Percentiles rank a stretch among this genome's conserved stretches.
Conservation (phyloP, 2,888 invertebrate genomes). For the Cacoxenus indagator region DNA sequence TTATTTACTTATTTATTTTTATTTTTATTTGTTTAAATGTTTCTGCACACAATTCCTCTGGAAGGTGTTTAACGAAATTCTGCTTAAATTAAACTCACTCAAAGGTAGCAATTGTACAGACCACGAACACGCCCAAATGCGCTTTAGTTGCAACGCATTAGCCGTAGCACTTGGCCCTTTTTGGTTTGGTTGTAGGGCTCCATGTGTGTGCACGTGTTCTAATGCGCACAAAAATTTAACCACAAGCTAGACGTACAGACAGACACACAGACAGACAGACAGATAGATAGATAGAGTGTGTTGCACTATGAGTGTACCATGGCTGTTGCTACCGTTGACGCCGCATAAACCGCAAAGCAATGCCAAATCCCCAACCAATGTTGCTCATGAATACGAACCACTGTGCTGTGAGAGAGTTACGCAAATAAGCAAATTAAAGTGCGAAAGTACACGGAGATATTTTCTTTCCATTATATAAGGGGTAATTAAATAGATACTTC, state of each 20-base stretch:
- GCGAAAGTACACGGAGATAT: neutral
- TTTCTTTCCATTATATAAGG: neutral
- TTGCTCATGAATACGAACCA: neutral
- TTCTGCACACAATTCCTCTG: neutral
- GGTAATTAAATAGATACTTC: too few species aligned
- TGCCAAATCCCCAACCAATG: neutral
- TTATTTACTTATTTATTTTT: neutral
- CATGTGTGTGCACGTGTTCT: neutral
- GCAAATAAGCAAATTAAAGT: neutral
- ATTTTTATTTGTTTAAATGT: neutral
- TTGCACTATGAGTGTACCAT: too few species aligned
- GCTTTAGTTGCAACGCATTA: neutral
- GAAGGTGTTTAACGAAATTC: neutral
- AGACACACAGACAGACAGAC: too few species aligned
- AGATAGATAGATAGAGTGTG: too few species aligned
- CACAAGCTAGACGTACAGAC: neutral
- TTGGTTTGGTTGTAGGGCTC: neutral
- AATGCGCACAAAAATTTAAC: conserved; percentile 8
- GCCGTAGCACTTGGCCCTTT: neutral
- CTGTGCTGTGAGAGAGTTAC: neutral
- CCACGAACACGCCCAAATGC: neutral
- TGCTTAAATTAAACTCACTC: neutral
- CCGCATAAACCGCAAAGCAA: conserved; percentile 10
- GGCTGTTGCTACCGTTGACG: neutral
- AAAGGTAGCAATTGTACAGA: neutral